A percentile compares a stretch with the other conserved stretches of the same genome.
phyloP scores from a whole-genome alignment of 2,888 invertebrate genomes.

The Sympetrum striolatum region DNA sequence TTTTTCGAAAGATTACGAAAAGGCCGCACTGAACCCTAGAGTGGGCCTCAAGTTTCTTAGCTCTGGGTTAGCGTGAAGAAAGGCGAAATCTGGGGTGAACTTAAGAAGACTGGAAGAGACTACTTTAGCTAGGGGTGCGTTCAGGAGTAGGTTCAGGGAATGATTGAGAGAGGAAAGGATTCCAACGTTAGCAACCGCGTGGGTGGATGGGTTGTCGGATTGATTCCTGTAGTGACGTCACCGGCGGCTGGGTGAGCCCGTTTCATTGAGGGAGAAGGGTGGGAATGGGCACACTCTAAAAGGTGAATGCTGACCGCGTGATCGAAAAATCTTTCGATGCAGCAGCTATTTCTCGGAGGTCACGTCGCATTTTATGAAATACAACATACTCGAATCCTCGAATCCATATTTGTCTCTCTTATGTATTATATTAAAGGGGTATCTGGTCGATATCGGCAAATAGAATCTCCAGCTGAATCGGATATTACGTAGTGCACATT shows the following conservation, averaged over 20 bases:
- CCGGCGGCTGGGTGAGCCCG: neutral
- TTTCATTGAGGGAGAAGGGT: neutral
- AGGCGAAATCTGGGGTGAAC: neutral
- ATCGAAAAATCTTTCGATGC: neutral
- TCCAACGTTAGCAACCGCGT: neutral
- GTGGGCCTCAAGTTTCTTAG: no score
- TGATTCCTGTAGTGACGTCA: constrained; percentile 39
- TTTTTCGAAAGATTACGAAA: no score
- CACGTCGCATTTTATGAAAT: neutral
- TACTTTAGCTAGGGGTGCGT: neutral
- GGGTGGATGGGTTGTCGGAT: neutral
- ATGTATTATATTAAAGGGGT: no score
- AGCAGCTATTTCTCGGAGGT: neutral
- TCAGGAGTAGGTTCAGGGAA: neutral
- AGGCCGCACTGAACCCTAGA: no score
- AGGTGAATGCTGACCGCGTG: constrained; percentile 5
- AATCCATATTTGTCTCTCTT: no score
- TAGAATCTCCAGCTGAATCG: no score
- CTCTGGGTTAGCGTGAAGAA: neutral
- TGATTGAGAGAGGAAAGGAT: neutral
- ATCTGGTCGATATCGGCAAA: no score
- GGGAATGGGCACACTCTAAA: neutral
- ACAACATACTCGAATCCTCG: no score
- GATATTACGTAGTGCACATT: no score
- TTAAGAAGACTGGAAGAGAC: neutral